Evolutionary conservation across 2,888 invertebrate genomes (phyloP).

Genomic region (Caenorhabditis sulstoni): DNA sequence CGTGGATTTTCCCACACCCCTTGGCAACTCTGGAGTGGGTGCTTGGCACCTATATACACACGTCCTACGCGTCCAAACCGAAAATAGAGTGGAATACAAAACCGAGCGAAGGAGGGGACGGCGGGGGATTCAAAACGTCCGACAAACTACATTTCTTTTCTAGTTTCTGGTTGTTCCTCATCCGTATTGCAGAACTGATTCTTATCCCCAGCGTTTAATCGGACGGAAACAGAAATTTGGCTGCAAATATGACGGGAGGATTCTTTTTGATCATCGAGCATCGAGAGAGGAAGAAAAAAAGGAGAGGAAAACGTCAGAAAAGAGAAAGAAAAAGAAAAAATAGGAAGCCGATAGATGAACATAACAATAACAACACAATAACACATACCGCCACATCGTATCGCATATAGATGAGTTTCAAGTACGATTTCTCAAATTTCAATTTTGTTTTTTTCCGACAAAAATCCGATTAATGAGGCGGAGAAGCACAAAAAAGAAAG

Average conservation of each 20-base stretch:
- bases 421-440: no score
- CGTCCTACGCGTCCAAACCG: constrained; percentile 47
- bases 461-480: not conserved
- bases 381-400: not conserved
- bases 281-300: not conserved
- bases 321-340: constrained; percentile 15
- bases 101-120: not conserved
- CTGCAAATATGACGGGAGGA: constrained; percentile 17
- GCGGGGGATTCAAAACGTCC: no score
- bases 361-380: constrained; percentile 52
- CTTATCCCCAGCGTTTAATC: no score
- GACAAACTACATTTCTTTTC: not conserved
- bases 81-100: constrained; percentile 24
- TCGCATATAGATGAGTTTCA: no score
- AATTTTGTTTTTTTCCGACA: no score
- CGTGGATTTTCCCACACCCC: constrained; percentile 50
- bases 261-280: constrained; percentile 33
- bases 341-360: constrained; percentile 18
- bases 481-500: constrained; percentile 6
- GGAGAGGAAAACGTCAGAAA: not conserved
- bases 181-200: no score
- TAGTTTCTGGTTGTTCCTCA: no score
- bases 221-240: not conserved
- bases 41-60: constrained; percentile 40
- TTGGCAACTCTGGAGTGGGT: constrained; percentile 32